Percentiles rank a stretch among this genome's conserved stretches.
Evolutionary conservation across 1,140 invertebrate genomes (phyloP).

Genomic region (Apis florea): DNA sequence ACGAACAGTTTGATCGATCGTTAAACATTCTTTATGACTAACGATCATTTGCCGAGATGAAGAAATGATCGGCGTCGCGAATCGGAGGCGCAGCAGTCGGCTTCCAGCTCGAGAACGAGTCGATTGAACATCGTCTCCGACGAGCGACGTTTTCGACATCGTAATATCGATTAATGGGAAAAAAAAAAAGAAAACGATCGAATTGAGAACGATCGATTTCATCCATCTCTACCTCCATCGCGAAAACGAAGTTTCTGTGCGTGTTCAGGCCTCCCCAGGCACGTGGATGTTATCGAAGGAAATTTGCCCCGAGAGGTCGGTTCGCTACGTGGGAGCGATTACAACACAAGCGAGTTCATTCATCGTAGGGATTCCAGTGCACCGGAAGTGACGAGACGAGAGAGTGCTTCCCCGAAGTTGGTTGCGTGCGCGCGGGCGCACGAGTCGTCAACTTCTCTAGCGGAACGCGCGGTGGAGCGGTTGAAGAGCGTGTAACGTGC

Average conservation of each 20-base stretch:
- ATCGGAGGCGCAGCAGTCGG: background rate
- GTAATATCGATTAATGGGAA: too few relatives aligned
- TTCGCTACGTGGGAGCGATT: constrained; percentile 36
- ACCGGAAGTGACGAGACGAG: constrained; percentile 58
- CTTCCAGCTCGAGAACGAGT: background rate
- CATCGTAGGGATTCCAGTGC: constrained; percentile 56
- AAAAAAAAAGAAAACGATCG: background rate
- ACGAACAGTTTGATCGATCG: constrained; percentile 27
- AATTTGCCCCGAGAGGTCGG: constrained; percentile 53
- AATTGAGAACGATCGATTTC: background rate
- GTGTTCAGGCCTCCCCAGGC: constrained; percentile 12
- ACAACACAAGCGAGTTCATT: constrained; percentile 57
- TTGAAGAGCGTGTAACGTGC: background rate
- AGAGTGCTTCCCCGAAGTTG: constrained; percentile 36
- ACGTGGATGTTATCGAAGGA: constrained; percentile 65
- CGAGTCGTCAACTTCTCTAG: background rate
- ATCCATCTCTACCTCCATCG: background rate
- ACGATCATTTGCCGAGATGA: background rate
- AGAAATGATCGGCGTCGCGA: background rate
- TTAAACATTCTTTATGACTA: constrained; percentile 39
- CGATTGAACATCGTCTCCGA: background rate
- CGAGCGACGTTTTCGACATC: background rate
- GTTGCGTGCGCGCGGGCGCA: constrained; percentile 5
- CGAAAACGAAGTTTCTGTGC: background rate
- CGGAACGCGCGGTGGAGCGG: background rate